Percentiles rank a stretch among this genome's conserved stretches.
These are phyloP conservation scores for Dicrostonyx torquatus DNA, from an alignment of 2,797 vertebrate genomes.

Conservation along the genomic window DNA sequence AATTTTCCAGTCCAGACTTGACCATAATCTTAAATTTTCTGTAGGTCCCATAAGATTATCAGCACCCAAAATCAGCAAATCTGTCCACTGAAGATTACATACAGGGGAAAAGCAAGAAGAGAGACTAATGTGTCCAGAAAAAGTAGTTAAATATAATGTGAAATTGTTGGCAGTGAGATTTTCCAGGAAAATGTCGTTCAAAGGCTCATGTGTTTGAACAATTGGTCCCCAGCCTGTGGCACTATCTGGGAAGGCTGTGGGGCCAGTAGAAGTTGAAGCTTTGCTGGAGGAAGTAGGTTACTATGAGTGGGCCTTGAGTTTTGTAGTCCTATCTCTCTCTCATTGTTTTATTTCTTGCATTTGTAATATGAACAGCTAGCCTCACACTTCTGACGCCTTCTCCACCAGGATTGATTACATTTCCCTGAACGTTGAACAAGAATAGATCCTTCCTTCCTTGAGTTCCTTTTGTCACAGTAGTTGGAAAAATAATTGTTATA, in stretches of 20 bases:
- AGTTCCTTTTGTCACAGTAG: neutral
- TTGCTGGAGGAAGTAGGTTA: neutral
- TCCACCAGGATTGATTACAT: neutral
- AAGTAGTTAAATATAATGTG: neutral
- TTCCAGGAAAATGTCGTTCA: neutral
- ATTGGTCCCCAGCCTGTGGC: neutral
- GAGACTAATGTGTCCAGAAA: neutral
- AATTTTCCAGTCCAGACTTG: too few species aligned
- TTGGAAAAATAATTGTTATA: neutral
- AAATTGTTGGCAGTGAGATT: neutral
- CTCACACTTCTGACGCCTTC: neutral
- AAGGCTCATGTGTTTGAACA: neutral
- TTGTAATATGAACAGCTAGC: neutral
- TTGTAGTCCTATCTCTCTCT: neutral
- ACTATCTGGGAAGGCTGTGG: neutral
- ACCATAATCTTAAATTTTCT: too few species aligned
- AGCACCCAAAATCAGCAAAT: too few species aligned
- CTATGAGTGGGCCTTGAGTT: neutral
- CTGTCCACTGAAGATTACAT: neutral
- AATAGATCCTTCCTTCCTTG: too few species aligned
- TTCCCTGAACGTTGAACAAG: neutral
- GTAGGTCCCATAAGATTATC: too few species aligned
- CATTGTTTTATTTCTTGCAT: neutral
- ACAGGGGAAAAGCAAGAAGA: neutral
- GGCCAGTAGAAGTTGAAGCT: neutral